Evolutionary conservation across 2,113 vertebrate genomes (phyloP), one percentile per base, ranked within the genome.

Genomic region (Campylomormyrus numenius): DNA sequence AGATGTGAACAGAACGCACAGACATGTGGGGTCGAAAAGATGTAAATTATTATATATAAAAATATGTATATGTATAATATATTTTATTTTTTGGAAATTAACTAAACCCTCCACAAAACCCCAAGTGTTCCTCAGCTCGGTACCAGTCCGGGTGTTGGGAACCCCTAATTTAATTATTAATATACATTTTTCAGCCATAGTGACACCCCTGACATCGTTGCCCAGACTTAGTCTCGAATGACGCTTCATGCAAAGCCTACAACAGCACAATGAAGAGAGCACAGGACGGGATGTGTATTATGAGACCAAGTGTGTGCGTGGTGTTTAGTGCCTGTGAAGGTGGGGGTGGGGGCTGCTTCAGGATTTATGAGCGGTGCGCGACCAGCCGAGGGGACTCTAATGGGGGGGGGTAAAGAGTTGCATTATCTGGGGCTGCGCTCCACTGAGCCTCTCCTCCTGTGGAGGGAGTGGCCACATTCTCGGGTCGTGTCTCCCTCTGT

Each of bases 341-440:
- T 66, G 90, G 90, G 90, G 92, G 91, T 91, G 91, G 35, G 87
- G 80, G 56, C 53, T 3, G 89, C 24, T 85, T 62, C 48, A 62
- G 93, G 93, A 92, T 9, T 83, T 91, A 94, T 91, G 92, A 94
- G 91, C 90, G 42, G 90, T 90, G 94, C 93, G 93, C 93, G 90
- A 89, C 91, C 94, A 93, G 52, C 92, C 93, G 53, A 93, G 94
- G 89, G 48, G 89, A 87, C 88, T 92, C 93, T 96, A 95, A 96
- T 96, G 95, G 94, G 49, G 93, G 93, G 95, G 95, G 95, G 92
- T 93, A 92, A 93, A 95, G 91, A 95, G 94, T 94, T 94, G 95
- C 94, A 95, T 96, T 95, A 95, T 93, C 93, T 93, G 93, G 89
- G 89, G 91, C 88, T 90, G 91, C 88, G 92, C 6, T 92, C 91